Conservation (phyloP, 2,113 vertebrate species). For the Scopus umbretta region DNA sequence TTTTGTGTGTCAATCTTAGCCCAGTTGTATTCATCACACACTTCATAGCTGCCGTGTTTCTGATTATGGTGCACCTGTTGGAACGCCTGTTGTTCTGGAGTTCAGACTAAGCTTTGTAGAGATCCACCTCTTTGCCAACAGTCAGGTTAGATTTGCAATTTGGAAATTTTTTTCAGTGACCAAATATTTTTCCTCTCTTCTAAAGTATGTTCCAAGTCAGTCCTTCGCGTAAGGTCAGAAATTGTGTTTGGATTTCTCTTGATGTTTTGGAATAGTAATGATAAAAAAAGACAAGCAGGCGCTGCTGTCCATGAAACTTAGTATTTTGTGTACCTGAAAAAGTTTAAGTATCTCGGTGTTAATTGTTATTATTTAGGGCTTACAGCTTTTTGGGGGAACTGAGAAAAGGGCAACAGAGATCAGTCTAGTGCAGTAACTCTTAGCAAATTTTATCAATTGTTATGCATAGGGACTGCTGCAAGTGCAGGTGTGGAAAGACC, state of each 20-base stretch:
- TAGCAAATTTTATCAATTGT: background rate
- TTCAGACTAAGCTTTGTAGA: background rate
- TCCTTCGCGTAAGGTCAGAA: background rate
- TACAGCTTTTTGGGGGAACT: background rate
- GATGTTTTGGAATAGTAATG: background rate
- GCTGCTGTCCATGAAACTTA: background rate
- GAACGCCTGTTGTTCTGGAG: background rate
- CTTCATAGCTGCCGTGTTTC: background rate
- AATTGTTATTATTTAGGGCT: background rate
- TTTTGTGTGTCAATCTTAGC: background rate
- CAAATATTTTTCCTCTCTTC: background rate
- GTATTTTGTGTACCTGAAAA: background rate
- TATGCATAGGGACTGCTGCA: background rate
- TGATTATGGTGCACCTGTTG: background rate
- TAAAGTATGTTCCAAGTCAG: background rate
- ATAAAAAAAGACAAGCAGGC: background rate
- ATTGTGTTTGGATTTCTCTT: background rate
- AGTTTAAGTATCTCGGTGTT: background rate
- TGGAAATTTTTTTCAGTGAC: background rate
- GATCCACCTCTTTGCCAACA: background rate
- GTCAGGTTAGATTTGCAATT: background rate
- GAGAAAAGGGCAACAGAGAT: background rate
- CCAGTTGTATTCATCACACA: background rate
- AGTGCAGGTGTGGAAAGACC: background rate
- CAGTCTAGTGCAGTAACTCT: background rate